phyloP scores from a whole-genome alignment of 2,888 invertebrate genomes.

The Rhagonycha fulva region DNA sequence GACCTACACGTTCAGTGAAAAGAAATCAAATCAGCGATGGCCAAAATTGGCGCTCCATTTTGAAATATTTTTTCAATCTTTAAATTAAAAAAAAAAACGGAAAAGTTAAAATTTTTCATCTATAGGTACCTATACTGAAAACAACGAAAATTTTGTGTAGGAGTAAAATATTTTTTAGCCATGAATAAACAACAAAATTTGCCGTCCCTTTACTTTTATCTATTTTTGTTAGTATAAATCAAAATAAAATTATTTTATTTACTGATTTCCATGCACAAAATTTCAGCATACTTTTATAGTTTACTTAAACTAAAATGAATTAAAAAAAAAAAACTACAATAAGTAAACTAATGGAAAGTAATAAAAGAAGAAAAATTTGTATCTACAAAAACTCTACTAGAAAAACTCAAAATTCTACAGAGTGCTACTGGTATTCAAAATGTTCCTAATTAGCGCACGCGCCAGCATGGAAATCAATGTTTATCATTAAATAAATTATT shows the following conservation, averaged over 20 bases:
- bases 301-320: slow-evolving; percentile 18
- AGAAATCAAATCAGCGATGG: too few relatives aligned
- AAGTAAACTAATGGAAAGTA: slow-evolving; percentile 12
- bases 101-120: too few relatives aligned
- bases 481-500: slow-evolving; percentile 22
- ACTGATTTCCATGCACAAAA: slow-evolving; percentile 37
- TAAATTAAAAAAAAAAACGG: too few relatives aligned
- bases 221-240: background rate
- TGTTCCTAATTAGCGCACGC: slow-evolving; percentile 47
- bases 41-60: too few relatives aligned
- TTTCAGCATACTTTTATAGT: slow-evolving; percentile 9
- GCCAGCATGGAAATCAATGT: slow-evolving; percentile 57
- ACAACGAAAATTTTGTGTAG: too few relatives aligned
- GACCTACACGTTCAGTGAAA: too few relatives aligned
- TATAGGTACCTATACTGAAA: too few relatives aligned
- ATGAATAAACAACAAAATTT: background rate
- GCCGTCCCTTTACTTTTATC: background rate
- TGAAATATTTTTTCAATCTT: too few relatives aligned
- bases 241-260: slow-evolving; percentile 13
- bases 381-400: background rate
- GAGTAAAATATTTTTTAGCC: too few relatives aligned
- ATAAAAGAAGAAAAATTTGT: background rate
- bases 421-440: slow-evolving; percentile 19
- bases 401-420: slow-evolving; percentile 16
- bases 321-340: slow-evolving; percentile 1